These are phyloP conservation scores for Hypotaenidia philippensis DNA, from an alignment of 2,797 vertebrate genomes.

Conservation along the genomic window DNA sequence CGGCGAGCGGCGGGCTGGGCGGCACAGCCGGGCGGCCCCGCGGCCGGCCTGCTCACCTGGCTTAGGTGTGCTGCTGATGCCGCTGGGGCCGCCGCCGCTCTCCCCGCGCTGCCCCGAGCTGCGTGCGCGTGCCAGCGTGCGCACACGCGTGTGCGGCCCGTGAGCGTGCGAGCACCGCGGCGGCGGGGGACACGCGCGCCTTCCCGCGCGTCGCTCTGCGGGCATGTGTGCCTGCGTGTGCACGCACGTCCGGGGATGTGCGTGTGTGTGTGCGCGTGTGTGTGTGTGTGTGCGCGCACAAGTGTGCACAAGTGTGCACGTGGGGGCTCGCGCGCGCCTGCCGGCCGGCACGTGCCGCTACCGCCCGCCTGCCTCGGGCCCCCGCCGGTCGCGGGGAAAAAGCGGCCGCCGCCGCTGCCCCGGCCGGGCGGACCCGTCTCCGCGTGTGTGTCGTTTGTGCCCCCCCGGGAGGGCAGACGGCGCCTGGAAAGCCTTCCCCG, in stretches of 20 bases:
- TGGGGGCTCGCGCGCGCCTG: not conserved
- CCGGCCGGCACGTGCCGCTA: not conserved
- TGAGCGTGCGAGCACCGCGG: not conserved
- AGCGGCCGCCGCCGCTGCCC: not conserved
- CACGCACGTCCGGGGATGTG: not conserved
- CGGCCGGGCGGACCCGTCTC: not conserved
- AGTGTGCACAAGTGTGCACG: not conserved
- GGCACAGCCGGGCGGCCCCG: too few relatives aligned
- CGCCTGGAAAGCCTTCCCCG: not conserved
- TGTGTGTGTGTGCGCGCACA: not conserved
- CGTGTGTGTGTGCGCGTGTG: too few relatives aligned
- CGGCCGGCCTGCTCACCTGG: too few relatives aligned
- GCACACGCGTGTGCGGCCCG: not conserved
- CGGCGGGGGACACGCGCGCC: not conserved
- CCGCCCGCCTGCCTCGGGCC: not conserved
- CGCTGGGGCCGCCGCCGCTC: too few relatives aligned
- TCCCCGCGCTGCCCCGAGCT: not conserved
- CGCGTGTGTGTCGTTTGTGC: not conserved
- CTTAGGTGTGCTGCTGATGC: too few relatives aligned
- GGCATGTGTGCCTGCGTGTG: not conserved
- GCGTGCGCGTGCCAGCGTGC: accelerated
- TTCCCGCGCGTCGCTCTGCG: not conserved
- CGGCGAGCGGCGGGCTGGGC: too few relatives aligned
- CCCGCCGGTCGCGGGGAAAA: not conserved
- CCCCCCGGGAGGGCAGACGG: not conserved